Evolutionary conservation across 1,140 invertebrate species (phyloP).

Genomic region (Sycobia sp.): DNA sequence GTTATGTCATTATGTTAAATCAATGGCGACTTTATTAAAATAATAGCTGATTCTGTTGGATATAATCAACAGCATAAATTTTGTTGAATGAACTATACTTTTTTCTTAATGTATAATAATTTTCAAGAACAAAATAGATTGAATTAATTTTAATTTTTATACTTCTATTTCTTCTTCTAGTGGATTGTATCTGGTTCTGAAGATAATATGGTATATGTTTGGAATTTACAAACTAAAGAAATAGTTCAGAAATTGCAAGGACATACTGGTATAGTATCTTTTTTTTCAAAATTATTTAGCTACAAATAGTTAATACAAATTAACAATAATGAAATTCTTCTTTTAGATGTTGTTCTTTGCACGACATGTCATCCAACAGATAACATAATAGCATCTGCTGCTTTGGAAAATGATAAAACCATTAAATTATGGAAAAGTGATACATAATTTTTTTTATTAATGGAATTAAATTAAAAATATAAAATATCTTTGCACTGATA

Average conservation of each 20-base stretch:
- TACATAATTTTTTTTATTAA: too few species aligned
- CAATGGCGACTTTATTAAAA: not conserved
- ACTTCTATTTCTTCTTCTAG: constrained; percentile 60
- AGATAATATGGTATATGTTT: constrained; percentile 98
- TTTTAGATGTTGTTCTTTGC: constrained; percentile 92
- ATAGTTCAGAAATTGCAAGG: constrained; percentile 97
- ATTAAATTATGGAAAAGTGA: constrained; percentile 99
- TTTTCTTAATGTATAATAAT: too few species aligned
- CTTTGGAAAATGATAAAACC: constrained; percentile 97
- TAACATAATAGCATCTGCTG: constrained; percentile 98
- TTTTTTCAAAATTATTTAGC: not conserved
- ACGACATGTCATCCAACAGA: constrained; percentile 98
- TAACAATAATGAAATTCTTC: not conserved
- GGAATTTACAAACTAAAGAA: constrained; percentile 99
- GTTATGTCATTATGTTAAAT: too few species aligned
- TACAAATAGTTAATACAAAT: not conserved
- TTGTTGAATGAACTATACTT: constrained; percentile 6
- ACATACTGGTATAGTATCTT: constrained; percentile 76
- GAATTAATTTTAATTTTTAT: constrained; percentile 37
- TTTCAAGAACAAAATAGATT: too few species aligned
- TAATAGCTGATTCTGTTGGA: not conserved
- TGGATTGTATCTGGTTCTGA: constrained; percentile 99
- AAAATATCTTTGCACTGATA: too few species aligned
- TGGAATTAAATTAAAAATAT: too few species aligned
- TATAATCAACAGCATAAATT: not conserved